Base-by-base conservation (phyloP, 2,113 vertebrate species). In the Campylorhamphus procurvoides region DNA sequence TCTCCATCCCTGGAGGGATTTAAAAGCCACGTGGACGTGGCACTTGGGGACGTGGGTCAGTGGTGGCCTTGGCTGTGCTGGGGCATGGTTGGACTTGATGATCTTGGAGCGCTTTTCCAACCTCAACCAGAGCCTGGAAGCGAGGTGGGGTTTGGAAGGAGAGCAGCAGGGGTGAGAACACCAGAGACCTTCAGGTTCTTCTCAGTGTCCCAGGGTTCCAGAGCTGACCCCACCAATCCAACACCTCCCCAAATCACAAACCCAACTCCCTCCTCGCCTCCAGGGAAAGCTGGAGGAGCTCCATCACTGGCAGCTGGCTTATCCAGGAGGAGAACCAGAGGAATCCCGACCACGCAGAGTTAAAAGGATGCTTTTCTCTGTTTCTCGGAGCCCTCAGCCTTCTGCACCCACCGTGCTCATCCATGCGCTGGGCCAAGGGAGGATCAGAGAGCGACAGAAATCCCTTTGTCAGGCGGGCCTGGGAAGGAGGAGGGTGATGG, bases 401-500 rank as follows among this genome's bases (percentile, higher is more conserved):
- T 24, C 75, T 84, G 84, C 64, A 64, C 33, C 13, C 0, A 7
- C 68, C 17, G 35, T 9, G 4, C 28, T 77, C 68, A 76, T n/a
- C 75, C 67, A 2, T 72, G 67, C 46, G 27, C 55, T 7, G 64
- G 83, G 73, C 23, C 20, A n/a, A 53, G 78, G 76, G 55, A 53
- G 67, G 47, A 12, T 10, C 37, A 47, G 10, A 59, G 90, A 49
- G 91, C 22, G 80, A 92, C 94, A 95, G 94, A 91, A 94, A 92
- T 84, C 11, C 73, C 95, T 89, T 96, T 96, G 95, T 93, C 73
- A 93, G 89, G 68, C 5, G 2, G n/a, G 88, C 85, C 86, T 64
- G 93, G 93, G 91, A 84, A 89, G 95, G 71, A 89, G 68, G 90
- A 89, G 68, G 90, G 93, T 79, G n/a, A 23, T 58, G 35, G 88